Base-by-base conservation (phyloP, 35 echinoderm and acorn worm species). In the Chiridota heheva region DNA sequence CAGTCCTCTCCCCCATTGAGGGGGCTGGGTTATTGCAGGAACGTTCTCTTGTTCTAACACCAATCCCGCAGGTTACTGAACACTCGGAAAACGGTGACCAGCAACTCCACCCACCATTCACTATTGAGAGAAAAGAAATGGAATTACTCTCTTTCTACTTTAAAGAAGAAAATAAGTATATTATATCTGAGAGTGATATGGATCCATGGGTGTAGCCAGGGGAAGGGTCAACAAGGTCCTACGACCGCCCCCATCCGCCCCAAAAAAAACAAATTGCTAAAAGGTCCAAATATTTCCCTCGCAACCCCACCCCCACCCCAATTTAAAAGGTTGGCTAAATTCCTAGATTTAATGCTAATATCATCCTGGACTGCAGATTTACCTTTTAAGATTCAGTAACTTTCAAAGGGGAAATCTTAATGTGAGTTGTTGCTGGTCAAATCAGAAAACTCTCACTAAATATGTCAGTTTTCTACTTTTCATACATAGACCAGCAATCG, bases 21-120 rank as follows among this genome's bases (percentile, higher is more conserved):
- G 3, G 87, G 92, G 47, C 28, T 2, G 92, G 92, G 60, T 70
- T 90, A 40, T 53, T 87, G 63, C 92, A 96, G 3, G 51, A 36
- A 27, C 92, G 75, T 5, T 64, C 18, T 20, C 88, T 70, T 57
- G 35, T 80, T 15, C 51, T 62, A 43, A 48, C 40, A 3, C 83
- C 87, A 2, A 12, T 70, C 13, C 88, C 92, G 44, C 88, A 86
- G 26, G 67, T 82, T 7, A 60, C 87, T 10, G 87, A 86, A 62
- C 92, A 96, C 5, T 90, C 92, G 1, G 46, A 49, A 82, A 82
- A 96, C 10, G 81, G 75, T 25, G 75, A 56, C 92, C 92, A 96
- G 64, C 88, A 90, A 31, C 67, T 47, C 92, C 92, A 96, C 31
- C 82, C 75, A 46, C 92, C 92, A 47, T 90, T 69, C 26, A 96